Evolutionary conservation across 2,888 invertebrate genomes (phyloP), one percentile per base, ranked within the genome.

Genomic region (Drosophila greeni): DNA sequence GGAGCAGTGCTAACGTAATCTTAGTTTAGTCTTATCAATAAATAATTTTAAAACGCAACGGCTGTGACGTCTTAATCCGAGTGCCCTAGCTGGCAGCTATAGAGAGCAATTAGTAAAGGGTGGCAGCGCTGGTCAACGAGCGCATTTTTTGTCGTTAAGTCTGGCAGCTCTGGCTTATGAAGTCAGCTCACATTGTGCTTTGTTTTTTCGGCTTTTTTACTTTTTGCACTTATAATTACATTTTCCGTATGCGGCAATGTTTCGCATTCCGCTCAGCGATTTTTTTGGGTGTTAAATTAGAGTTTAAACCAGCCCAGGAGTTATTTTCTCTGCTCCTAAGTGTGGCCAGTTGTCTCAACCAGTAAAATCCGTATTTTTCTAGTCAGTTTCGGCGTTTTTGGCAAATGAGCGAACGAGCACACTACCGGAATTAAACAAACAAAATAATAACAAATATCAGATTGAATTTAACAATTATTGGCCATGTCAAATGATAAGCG

Each of bases 401-500:
- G 7, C 12, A 1, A 34, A 23, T 2, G 0, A 12, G 12, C 3
- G 23, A 11, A 31, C 54, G 55, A n/a, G 5, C 37, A 58, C 57
- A 40, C 33, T 20, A 5, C 7, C 9, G 5, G 14, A 14, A 47
- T 31, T 47, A 47, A 47, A 47, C 29, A 31, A 45, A 26, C 6
- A 29, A 31, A 31, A 47, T 47, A 45, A 45, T 31, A 47, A 47
- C 18, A 31, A 45, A 12, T 45, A 18, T 18, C 29, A 2, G 2
- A 18, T 14, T 29, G 14, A 31, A 31, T 9, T 29, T 20, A 47
- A 18, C 18, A 2, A 45, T 9, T 31, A 26, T 16, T 16, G 14
- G 64, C 39, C 57, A 90, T 90, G 86, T 89, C 92, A 1, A 94
- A 93, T 86, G 92, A 94, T 29, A 95, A 95, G 86, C 91, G 95